Base-by-base conservation (phyloP, 2,888 invertebrate genomes). In the Escarpia spicata region DNA sequence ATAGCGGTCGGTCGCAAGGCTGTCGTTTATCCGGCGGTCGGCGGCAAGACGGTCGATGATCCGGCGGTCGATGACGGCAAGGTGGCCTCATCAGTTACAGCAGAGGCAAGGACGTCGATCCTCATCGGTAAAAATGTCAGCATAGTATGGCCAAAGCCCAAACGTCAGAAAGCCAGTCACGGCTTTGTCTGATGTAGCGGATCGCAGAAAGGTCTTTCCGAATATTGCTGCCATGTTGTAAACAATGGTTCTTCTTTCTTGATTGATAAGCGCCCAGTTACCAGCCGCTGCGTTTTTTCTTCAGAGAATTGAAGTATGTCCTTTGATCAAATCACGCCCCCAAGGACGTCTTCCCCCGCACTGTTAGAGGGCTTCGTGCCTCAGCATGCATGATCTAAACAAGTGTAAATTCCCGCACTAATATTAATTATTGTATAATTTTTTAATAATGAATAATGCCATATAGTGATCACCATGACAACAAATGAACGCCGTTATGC, bases 171-270 rank as follows among this genome's bases (percentile, higher is more conserved):
- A 94, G 19, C 93, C 94, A 92, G 92, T 52, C 9, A 94, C 45
- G 15, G 93, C 94, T 92, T 93, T 94, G 60, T 92, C 94, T 15
- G 93, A 52, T 19, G 93, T 92, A 8, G 94, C 93, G 31, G 94
- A 58, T 91, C 93, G 92, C 19, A 93, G 52, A 90, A 92, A 94
- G 10, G 94, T 94, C 19, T 93, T 93, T 3, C 93, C 93, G 92
- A 93, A 93, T n/a, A 94, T 91, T 89, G 45, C 90, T 10, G 93
- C 94, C 52, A 94, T 93, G 60, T 94, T 93, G 91, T 92, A 93
- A 45, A 93, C 58, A 15, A 92, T 91, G 45, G 95, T 94, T 15
- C 94, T 91, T n/a, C n/a, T 92, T 91, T n/a, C 94, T 94, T 9
- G 93, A 94, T 75, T 94, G 94, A 26, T 2, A 19, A 12, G 2